Base-by-base conservation (phyloP, 2,888 invertebrate genomes). In the Notodonta ziczac region DNA sequence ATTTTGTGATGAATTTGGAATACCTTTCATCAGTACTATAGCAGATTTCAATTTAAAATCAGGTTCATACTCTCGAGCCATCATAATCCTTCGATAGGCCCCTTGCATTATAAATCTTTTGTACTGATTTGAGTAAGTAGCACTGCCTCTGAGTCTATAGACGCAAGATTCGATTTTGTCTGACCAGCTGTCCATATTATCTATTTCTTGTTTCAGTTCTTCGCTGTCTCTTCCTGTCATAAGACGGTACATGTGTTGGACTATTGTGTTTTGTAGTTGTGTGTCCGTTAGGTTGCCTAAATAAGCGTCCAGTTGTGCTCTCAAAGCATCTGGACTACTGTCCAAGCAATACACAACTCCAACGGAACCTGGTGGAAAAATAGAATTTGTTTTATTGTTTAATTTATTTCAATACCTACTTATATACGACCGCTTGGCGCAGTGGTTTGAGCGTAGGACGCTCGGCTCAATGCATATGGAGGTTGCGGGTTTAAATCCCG, bases 331-430 rank as follows among this genome's bases (percentile, higher is more conserved):
- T 8, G 85, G 84, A 62, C 84, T 84, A 64, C 83, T 83, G 64
- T 84, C 84, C 56, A 85, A 66, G 57, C 84, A 84, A 59, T 80
- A 83, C 0, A 85, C 77, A 5, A 75, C 62, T 7, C 84, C 84
- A 5, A 77, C 67, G 48, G 74, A 72, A 72, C 84, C 85, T 85
- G 73, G 5, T 5, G n/a, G 7, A 46, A 5, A 46, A 46, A 5
- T 6, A 5, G 2, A 13, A 46, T 13, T 13, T 46, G 4, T 42
- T 42, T 42, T 9, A 9, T 8, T 10, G 8, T 24, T 24, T 1
- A 24, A 24, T 24, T 24, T 24, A 24, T 24, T 24, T 24, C 24
- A 24, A 24, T 24, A 24, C 24, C 24, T 24, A 24, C 1, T 24
- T 2, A 24, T 24, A 24, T 24, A 24, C 24, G 24, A 24, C 24